Evolutionary conservation across 2,888 invertebrate species (phyloP).

Genomic region (Pseudanteris insignis): DNA sequence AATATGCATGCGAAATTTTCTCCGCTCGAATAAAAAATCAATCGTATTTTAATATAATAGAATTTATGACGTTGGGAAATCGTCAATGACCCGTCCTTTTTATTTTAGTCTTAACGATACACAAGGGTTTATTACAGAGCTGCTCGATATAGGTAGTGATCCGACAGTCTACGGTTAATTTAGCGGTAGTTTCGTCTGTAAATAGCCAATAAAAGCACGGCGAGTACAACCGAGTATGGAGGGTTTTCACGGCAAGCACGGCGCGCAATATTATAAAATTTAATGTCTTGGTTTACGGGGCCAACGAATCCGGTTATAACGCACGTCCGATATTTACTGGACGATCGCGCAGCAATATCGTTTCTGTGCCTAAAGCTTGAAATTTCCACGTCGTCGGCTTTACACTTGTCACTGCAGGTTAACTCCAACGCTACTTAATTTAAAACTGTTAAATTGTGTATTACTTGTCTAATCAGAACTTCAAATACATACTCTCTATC

Average conservation of each 20-base stretch:
- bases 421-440: conserved; percentile 7
- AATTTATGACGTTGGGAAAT: conserved; percentile 24
- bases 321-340: conserved; percentile 63
- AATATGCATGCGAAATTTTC: background rate
- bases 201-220: conserved; percentile 66
- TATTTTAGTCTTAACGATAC: conserved; percentile 53
- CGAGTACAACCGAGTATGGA: conserved; percentile 48
- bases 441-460: too few species aligned
- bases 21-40: conserved; percentile 7
- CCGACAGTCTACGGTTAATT: conserved; percentile 66
- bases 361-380: conserved; percentile 28
- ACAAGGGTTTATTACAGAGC: conserved; percentile 42
- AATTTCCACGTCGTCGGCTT: conserved; percentile 23
- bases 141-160: conserved; percentile 60
- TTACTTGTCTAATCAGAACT: too few species aligned
- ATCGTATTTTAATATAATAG: conserved; percentile 28
- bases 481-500: too few species aligned
- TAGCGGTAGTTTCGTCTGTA: conserved; percentile 66
- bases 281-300: conserved; percentile 67
- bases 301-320: conserved; percentile 61
- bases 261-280: conserved; percentile 66
- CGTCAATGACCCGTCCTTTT: conserved; percentile 51
- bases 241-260: conserved; percentile 47
- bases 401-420: conserved; percentile 18
- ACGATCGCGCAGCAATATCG: conserved; percentile 55